These are phyloP conservation scores for Dermatemys mawii DNA, from an alignment of 2,113 vertebrate genomes.

Conservation along the genomic window DNA sequence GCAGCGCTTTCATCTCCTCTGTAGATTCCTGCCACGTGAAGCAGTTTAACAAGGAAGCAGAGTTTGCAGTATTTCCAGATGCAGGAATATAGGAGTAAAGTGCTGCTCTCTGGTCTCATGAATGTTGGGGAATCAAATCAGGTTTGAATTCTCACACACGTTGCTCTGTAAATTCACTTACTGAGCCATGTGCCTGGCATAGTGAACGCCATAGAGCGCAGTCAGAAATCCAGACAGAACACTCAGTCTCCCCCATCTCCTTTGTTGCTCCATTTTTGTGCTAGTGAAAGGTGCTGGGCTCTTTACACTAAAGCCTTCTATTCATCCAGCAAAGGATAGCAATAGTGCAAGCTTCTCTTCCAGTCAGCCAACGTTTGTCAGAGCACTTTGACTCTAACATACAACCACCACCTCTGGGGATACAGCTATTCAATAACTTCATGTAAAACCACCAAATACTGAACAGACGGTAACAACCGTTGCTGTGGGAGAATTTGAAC, in stretches of 20 bases:
- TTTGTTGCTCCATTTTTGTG: neutral
- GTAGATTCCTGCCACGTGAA: neutral
- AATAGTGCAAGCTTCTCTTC: neutral
- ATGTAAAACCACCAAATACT: neutral
- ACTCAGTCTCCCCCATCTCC: neutral
- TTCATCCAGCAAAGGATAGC: neutral
- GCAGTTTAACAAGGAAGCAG: neutral
- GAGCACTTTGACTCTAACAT: neutral
- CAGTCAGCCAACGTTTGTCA: neutral
- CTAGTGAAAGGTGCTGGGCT: neutral
- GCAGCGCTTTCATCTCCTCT: neutral
- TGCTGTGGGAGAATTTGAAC: neutral
- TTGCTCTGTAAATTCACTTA: neutral
- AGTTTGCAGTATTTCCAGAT: neutral
- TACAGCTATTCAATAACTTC: neutral
- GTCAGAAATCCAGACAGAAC: neutral
- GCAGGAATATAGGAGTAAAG: neutral
- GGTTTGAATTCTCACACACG: neutral
- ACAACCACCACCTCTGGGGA: neutral
- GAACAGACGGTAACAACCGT: neutral
- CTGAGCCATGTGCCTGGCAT: neutral
- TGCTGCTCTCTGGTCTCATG: neutral
- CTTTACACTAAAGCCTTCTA: neutral
- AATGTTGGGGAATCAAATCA: neutral
- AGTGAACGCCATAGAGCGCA: neutral